These are phyloP conservation scores for Cheilinus undulatus DNA, from an alignment of 2,113 vertebrate genomes.

Conservation along the genomic window DNA sequence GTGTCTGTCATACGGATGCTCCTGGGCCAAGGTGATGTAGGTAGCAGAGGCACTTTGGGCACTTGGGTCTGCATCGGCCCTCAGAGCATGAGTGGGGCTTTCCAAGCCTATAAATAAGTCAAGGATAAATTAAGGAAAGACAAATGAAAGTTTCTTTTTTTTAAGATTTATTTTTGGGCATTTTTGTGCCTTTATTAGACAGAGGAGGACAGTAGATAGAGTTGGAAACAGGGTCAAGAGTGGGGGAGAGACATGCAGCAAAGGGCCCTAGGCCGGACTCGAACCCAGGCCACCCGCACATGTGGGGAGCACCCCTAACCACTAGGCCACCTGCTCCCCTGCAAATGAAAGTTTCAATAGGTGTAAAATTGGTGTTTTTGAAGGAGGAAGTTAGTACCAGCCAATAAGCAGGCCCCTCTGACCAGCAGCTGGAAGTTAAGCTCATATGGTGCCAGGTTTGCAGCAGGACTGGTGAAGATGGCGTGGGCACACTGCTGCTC, in stretches of 20 bases:
- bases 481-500: conserved; percentile 77
- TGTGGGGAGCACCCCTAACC: too few relatives aligned
- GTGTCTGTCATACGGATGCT: conserved; percentile 89
- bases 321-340: too few relatives aligned
- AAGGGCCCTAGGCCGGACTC: too few relatives aligned
- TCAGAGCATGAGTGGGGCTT: conserved; percentile 92
- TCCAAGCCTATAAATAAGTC: conserved; percentile 86
- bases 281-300: too few relatives aligned
- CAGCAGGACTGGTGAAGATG: conserved; percentile 87
- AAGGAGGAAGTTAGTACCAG: conserved; percentile 81
- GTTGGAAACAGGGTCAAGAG: too few relatives aligned
- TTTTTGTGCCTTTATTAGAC: too few relatives aligned
- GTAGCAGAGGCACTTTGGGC: conserved; percentile 92
- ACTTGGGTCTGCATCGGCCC: conserved; percentile 92
- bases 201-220: too few relatives aligned
- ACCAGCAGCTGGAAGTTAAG: conserved; percentile 96
- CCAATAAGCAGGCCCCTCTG: conserved; percentile 94
- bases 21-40: conserved; percentile 94
- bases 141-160: not conserved
- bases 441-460: conserved; percentile 90
- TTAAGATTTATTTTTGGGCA: too few relatives aligned
- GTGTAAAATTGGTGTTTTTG: not conserved
- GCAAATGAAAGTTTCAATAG: too few relatives aligned
- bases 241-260: too few relatives aligned
- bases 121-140: not conserved